Evolutionary conservation across 2,888 invertebrate species (phyloP).

Genomic region (Troides aeacus): DNA sequence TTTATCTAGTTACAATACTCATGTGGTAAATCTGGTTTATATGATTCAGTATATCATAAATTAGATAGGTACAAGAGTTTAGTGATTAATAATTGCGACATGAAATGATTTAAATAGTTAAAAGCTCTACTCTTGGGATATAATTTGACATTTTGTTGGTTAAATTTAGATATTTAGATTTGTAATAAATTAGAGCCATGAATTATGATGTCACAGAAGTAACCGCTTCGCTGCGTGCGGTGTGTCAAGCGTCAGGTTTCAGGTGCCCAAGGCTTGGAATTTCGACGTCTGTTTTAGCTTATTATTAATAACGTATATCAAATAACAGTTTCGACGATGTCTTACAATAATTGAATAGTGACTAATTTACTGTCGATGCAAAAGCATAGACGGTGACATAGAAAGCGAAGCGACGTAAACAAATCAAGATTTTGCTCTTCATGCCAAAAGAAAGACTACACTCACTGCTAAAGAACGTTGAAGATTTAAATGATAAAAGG

Average conservation of each 20-base stretch:
- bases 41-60: not conserved
- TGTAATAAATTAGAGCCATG: conserved; percentile 25
- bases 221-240: conserved; percentile 20
- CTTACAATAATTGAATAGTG: not conserved
- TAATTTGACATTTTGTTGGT: not conserved
- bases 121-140: not conserved
- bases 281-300: conserved; percentile 16
- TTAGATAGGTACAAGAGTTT: conserved; percentile 1
- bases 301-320: conserved; percentile 15
- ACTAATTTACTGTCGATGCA: not conserved
- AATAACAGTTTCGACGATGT: conserved; percentile 10
- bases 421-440: not conserved
- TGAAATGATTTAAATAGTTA: not conserved
- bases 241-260: conserved; percentile 27
- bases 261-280: conserved; percentile 9
- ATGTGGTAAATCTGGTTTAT: too few species aligned
- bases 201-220: conserved; percentile 28
- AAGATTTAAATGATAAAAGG: not conserved
- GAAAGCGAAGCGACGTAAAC: not conserved
- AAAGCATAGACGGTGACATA: not conserved
- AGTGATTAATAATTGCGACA: not conserved
- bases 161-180: not conserved
- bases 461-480: not conserved
- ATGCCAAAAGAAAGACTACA: not conserved
- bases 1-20: too few species aligned